These are phyloP conservation scores for Apamea monoglypha DNA, from an alignment of 2,888 invertebrate species.

Conservation along the genomic window DNA sequence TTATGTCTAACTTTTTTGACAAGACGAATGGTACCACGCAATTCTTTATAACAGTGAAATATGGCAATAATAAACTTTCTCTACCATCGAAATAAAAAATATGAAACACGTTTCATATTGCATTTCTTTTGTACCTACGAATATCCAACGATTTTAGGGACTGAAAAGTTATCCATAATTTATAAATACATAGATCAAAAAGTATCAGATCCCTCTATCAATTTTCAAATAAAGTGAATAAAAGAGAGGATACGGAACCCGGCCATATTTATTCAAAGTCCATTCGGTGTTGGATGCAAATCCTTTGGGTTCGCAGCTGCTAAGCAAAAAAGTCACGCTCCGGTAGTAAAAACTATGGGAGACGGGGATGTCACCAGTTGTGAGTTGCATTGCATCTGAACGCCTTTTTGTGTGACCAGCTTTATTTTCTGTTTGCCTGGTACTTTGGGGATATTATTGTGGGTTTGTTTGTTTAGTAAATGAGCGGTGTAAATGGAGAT, in stretches of 20 bases:
- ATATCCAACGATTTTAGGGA: slow-evolving; percentile 29
- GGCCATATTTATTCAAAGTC: slow-evolving; percentile 72
- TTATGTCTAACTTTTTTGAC: slow-evolving; percentile 43
- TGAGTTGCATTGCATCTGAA: slow-evolving; percentile 59
- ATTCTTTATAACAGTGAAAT: slow-evolving; percentile 51
- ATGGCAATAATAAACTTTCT: slow-evolving; percentile 43
- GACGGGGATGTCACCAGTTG: slow-evolving; percentile 60
- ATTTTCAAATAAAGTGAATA: slow-evolving; percentile 55
- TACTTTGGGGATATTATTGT: slow-evolving; percentile 47
- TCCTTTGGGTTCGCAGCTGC: slow-evolving; percentile 67
- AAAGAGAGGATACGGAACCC: slow-evolving; percentile 57
- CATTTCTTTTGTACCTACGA: slow-evolving; percentile 25
- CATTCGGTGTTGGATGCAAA: slow-evolving; percentile 74
- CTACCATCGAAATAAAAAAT: slow-evolving; percentile 24
- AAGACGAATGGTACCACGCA: slow-evolving; percentile 39
- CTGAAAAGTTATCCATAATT: slow-evolving; percentile 42
- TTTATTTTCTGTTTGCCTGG: slow-evolving; percentile 67
- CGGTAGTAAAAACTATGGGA: slow-evolving; percentile 77
- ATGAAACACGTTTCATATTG: slow-evolving; percentile 42
- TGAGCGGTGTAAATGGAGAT: neutral
- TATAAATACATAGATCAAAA: slow-evolving; percentile 30
- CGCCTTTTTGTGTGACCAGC: slow-evolving; percentile 61
- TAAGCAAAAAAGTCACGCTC: slow-evolving; percentile 79
- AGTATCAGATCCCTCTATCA: slow-evolving; percentile 46
- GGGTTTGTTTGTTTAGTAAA: slow-evolving; percentile 14